Percentiles rank a stretch among this genome's conserved stretches.
These are phyloP conservation scores for Ypsolopha sequella DNA, from an alignment of 2,888 invertebrate genomes.

Conservation along the genomic window DNA sequence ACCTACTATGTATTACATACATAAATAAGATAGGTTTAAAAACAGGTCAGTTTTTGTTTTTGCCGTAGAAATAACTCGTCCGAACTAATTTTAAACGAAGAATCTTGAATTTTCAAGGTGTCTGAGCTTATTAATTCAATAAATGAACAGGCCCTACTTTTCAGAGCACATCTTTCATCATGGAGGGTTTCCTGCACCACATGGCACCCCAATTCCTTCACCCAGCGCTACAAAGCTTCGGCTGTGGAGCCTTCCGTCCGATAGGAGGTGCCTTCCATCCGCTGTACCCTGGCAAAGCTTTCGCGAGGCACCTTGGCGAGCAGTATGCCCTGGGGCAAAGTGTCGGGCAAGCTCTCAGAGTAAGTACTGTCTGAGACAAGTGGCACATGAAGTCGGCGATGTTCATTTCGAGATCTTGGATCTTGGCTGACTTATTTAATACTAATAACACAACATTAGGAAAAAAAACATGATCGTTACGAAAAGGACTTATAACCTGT, in stretches of 20 bases:
- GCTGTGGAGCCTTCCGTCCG: constrained; percentile 63
- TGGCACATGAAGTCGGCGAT: background rate
- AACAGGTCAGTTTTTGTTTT: too few relatives aligned
- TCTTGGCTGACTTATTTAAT: too few relatives aligned
- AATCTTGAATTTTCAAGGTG: too few relatives aligned
- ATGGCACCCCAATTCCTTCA: constrained; percentile 68
- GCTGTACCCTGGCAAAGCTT: constrained; percentile 61
- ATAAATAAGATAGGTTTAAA: too few relatives aligned
- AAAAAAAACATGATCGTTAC: too few relatives aligned
- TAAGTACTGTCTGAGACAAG: background rate
- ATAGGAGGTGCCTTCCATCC: constrained; percentile 66
- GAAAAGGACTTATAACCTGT: too few relatives aligned
- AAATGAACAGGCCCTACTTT: background rate
- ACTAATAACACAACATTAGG: too few relatives aligned
- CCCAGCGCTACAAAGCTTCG: constrained; percentile 64
- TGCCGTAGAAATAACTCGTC: too few relatives aligned
- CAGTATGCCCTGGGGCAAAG: constrained; percentile 63
- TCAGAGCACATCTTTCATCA: constrained; percentile 15
- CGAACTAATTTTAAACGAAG: too few relatives aligned
- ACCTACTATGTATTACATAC: too few relatives aligned
- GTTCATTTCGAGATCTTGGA: too few relatives aligned
- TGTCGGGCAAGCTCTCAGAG: constrained; percentile 44
- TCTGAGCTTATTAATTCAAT: too few relatives aligned
- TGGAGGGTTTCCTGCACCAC: constrained; percentile 67
- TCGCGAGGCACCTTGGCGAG: constrained; percentile 61